These are phyloP conservation scores for Nomada flava DNA, from an alignment of 2,888 invertebrate species.

Conservation along the genomic window DNA sequence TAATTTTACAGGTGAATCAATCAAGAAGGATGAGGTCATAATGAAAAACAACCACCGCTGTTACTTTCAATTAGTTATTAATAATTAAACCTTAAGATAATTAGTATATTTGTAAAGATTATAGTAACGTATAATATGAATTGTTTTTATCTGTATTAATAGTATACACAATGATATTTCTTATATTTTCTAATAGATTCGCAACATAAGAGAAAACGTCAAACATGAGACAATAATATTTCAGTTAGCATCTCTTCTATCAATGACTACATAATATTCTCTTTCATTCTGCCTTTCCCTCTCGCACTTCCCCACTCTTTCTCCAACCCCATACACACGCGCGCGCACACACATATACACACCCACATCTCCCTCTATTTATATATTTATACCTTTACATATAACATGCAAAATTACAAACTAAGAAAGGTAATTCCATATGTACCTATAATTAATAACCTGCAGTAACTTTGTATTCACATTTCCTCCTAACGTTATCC, in stretches of 20 bases:
- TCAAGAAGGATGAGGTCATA: constrained; percentile 40
- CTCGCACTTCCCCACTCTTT: constrained; percentile 32
- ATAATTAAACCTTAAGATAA: constrained; percentile 76
- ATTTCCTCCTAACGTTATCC: constrained; percentile 60
- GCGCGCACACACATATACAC: constrained; percentile 49
- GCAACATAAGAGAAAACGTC: constrained; percentile 74
- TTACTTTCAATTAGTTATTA: constrained; percentile 79
- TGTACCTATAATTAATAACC: constrained; percentile 65
- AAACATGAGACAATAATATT: constrained; percentile 69
- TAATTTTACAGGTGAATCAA: constrained; percentile 2
- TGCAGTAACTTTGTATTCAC: constrained; percentile 68
- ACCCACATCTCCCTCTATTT: constrained; percentile 19
- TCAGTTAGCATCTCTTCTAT: constrained; percentile 63
- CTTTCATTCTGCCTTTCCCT: constrained; percentile 31
- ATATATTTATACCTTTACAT: constrained; percentile 49
- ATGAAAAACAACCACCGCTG: constrained; percentile 49
- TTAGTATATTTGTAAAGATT: constrained; percentile 76
- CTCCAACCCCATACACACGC: too few species aligned
- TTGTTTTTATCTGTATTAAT: constrained; percentile 72
- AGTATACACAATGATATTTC: constrained; percentile 75
- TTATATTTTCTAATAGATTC: constrained; percentile 61
- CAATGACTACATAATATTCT: constrained; percentile 64
- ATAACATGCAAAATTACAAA: constrained; percentile 77
- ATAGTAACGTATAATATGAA: constrained; percentile 76
- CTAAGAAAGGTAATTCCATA: constrained; percentile 73